Percentiles rank a stretch among this genome's conserved stretches.
phyloP scores from a whole-genome alignment of 2,113 vertebrate species.

The Tapirus terrestris region DNA sequence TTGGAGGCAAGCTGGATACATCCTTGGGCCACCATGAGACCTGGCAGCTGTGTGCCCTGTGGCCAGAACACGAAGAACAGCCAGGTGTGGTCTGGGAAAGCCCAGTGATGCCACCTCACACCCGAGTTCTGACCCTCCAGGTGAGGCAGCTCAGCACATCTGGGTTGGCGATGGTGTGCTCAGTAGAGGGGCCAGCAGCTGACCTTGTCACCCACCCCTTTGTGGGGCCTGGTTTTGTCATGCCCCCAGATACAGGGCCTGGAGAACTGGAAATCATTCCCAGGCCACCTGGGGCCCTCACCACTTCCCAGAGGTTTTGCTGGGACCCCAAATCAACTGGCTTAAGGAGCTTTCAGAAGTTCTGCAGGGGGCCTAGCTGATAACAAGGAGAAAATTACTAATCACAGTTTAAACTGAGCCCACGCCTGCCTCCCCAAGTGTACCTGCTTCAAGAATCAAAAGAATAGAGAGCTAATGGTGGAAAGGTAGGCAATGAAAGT shows the following conservation, averaged over 20 bases:
- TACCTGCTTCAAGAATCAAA: neutral
- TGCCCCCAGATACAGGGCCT: neutral
- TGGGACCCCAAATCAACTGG: neutral
- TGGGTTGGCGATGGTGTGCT: neutral
- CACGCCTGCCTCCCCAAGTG: neutral
- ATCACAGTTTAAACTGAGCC: neutral
- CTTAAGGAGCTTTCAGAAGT: neutral
- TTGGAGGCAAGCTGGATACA: neutral
- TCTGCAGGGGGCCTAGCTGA: neutral
- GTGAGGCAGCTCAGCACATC: neutral
- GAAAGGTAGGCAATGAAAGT: neutral
- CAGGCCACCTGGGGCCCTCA: neutral
- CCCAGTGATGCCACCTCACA: neutral
- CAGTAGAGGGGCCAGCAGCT: too few relatives aligned
- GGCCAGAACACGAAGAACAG: neutral
- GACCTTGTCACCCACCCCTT: neutral
- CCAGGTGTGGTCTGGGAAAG: neutral
- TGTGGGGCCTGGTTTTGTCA: neutral
- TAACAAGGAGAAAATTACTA: neutral
- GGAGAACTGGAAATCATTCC: neutral
- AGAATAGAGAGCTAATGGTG: neutral
- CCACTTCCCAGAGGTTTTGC: neutral
- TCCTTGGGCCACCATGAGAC: neutral
- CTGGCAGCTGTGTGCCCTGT: neutral
- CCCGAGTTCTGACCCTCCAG: neutral